Evolutionary conservation across 1,140 invertebrate species (phyloP).

Genomic region (Drosophila miranda): DNA sequence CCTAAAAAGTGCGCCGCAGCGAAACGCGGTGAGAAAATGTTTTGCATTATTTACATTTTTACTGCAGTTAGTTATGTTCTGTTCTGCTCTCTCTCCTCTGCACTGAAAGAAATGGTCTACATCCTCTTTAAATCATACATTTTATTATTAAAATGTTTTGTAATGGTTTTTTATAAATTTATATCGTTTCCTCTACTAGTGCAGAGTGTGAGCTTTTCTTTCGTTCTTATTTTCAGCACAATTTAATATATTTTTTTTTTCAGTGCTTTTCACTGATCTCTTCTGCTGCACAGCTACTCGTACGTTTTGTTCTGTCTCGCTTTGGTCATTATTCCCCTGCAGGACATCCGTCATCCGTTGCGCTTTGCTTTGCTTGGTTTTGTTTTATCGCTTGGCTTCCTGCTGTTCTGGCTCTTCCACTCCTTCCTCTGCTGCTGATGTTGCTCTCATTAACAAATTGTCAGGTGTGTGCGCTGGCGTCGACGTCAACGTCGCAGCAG

Average conservation of each 20-base stretch:
- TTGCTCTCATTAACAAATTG: conserved; percentile 81
- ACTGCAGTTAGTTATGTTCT: conserved; percentile 45
- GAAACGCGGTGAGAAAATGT: conserved; percentile 78
- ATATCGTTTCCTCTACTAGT: too few relatives aligned
- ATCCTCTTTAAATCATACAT: too few relatives aligned
- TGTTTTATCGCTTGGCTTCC: conserved; percentile 77
- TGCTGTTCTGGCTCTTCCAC: conserved; percentile 24
- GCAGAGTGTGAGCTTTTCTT: too few relatives aligned
- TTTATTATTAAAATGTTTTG: too few relatives aligned
- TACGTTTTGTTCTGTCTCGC: conserved; percentile 36
- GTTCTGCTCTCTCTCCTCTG: conserved; percentile 11
- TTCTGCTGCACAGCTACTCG: too few relatives aligned
- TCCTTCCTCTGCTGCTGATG: conserved; percentile 36
- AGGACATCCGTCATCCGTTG: conserved; percentile 75
- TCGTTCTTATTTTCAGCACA: too few relatives aligned
- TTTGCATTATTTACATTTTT: conserved; percentile 80
- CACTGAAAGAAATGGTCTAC: too few relatives aligned
- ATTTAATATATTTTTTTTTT: too few relatives aligned
- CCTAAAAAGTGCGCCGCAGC: conserved; percentile 72
- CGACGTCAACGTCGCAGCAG: conserved; percentile 10
- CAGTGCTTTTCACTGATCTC: too few relatives aligned
- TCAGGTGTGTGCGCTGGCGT: conserved; percentile 67
- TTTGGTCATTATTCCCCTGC: conserved; percentile 53
- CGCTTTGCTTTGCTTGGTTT: conserved; percentile 66
- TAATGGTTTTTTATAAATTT: too few relatives aligned